Conservation (phyloP, 2,888 invertebrate genomes). For the Acleris cristana region DNA sequence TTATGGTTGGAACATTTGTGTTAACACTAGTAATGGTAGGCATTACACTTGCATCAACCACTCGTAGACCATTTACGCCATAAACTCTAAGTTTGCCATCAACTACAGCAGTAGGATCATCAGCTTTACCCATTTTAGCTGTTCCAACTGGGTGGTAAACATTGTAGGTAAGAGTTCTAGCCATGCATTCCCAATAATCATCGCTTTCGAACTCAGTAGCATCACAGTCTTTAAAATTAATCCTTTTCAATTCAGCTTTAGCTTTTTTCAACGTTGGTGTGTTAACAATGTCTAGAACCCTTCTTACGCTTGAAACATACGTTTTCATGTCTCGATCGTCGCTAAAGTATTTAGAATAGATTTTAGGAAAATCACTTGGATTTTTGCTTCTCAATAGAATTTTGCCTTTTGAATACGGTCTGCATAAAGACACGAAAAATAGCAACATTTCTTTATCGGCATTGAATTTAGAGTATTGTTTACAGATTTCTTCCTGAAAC, state of each 20-base stretch:
- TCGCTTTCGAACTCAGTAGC: constrained; percentile 58
- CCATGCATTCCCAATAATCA: constrained; percentile 75
- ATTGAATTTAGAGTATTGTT: constrained; percentile 67
- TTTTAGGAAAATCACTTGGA: constrained; percentile 65
- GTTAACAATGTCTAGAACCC: constrained; percentile 60
- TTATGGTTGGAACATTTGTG: constrained; percentile 72
- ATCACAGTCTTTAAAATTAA: constrained; percentile 65
- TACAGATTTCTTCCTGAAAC: constrained; percentile 64
- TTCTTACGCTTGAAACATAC: constrained; percentile 63
- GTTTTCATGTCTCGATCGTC: constrained; percentile 65
- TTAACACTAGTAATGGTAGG: constrained; percentile 75
- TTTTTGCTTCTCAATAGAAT: constrained; percentile 60
- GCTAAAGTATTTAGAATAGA: constrained; percentile 70
- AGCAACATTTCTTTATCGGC: constrained; percentile 66
- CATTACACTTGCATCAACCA: constrained; percentile 76
- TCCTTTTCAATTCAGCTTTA: constrained; percentile 65
- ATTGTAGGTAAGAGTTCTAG: constrained; percentile 69
- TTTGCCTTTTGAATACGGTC: constrained; percentile 68
- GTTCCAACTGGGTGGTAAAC: constrained; percentile 77
- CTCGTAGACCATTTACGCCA: constrained; percentile 61
- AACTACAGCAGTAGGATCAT: constrained; percentile 63
- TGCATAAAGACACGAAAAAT: constrained; percentile 68
- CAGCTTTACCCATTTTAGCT: constrained; percentile 67
- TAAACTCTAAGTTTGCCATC: constrained; percentile 60
- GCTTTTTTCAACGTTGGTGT: constrained; percentile 62